Conservation (phyloP, 2,113 vertebrate genomes). For the Sigmodon hispidus region DNA sequence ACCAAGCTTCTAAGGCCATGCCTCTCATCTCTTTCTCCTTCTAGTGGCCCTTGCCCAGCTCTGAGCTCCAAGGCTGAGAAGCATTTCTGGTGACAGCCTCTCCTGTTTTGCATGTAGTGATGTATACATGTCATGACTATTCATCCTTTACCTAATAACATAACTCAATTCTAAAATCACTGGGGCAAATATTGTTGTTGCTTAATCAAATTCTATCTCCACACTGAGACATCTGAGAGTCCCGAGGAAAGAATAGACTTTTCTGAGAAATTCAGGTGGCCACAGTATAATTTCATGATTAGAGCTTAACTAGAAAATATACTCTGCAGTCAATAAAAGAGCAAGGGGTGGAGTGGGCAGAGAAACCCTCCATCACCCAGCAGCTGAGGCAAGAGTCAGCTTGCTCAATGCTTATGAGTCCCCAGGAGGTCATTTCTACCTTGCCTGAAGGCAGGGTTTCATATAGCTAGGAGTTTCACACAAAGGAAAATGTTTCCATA, state of each 20-base stretch:
- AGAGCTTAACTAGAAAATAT: constrained; percentile 44
- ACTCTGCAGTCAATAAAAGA: neutral
- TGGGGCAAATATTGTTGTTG: neutral
- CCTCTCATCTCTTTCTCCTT: neutral
- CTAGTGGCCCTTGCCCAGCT: neutral
- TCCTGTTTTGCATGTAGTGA: neutral
- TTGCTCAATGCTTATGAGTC: constrained; percentile 53
- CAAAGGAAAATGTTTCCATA: neutral
- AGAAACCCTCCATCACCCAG: neutral
- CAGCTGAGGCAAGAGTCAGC: neutral
- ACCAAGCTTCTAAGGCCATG: neutral
- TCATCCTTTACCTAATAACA: neutral
- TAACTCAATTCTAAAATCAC: constrained; percentile 29
- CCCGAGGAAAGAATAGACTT: neutral
- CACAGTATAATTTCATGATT: neutral
- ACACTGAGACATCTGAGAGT: neutral
- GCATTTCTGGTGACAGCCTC: too few relatives aligned
- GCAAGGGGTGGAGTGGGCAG: constrained; percentile 23
- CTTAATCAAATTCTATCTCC: constrained; percentile 5
- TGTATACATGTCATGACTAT: neutral
- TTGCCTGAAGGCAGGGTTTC: neutral
- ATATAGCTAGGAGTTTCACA: neutral
- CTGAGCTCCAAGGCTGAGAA: neutral
- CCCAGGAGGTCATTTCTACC: neutral
- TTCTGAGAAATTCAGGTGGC: constrained; percentile 12